Evolutionary conservation across 2,113 vertebrate genomes (phyloP).

Genomic region (Leptobrachium ailaonicum): DNA sequence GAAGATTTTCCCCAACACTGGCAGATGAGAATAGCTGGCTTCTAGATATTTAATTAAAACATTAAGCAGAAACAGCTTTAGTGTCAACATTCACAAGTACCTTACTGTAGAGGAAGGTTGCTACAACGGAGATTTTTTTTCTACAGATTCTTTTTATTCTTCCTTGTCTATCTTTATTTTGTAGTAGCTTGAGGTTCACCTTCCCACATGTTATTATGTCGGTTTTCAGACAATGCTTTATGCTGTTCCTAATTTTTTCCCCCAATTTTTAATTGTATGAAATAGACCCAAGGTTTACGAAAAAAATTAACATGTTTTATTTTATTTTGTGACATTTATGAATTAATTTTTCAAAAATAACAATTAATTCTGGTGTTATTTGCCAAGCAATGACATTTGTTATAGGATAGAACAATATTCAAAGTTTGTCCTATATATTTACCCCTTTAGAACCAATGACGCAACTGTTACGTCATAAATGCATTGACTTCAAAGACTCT

Average conservation of each 20-base stretch:
- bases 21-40: conserved; percentile 67
- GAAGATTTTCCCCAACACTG: conserved; percentile 66
- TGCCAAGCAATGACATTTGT: too few relatives aligned
- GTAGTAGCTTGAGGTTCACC: conserved; percentile 70
- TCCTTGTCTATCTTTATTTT: conserved; percentile 57
- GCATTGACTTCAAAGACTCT: too few relatives aligned
- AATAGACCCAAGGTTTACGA: too few relatives aligned
- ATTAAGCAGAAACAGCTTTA: conserved; percentile 71
- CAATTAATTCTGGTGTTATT: too few relatives aligned
- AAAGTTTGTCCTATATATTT: too few relatives aligned
- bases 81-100: conserved; percentile 71
- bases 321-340: too few relatives aligned
- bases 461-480: too few relatives aligned
- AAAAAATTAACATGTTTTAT: too few relatives aligned
- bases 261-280: too few relatives aligned
- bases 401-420: too few relatives aligned
- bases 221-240: conserved; percentile 71
- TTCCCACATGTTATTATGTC: conserved; percentile 72
- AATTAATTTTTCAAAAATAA: too few relatives aligned
- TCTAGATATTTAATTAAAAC: conserved; percentile 84
- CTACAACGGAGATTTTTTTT: conserved; percentile 68
- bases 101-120: conserved; percentile 61
- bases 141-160: conserved; percentile 55
- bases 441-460: too few relatives aligned
- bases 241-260: conserved; percentile 68